Evolutionary conservation across 2,113 vertebrate species (phyloP), one percentile per base, ranked within the genome.

Genomic region (Alligator sinensis): DNA sequence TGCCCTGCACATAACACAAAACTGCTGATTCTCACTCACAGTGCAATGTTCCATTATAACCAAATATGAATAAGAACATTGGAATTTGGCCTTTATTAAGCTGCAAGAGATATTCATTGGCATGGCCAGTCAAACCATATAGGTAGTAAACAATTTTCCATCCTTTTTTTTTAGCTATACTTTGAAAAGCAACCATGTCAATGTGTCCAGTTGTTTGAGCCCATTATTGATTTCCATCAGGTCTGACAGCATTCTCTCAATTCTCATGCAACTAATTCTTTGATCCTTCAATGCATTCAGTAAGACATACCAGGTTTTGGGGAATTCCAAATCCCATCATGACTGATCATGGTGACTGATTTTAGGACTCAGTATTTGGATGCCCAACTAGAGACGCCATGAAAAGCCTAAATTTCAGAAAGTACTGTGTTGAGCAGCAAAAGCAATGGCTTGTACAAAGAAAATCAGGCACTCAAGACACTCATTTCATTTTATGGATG

Each of bases 131-230:
- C 66, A 74, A 60, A 84, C 11, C 25, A 85, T 54, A 57, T 58
- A 83, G 66, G 25, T 72, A 95, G 88, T 61, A 61, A 92, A 24
- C 19, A 55, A 24, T 88, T 93, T 85, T 93, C 47, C 11, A 63
- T 60, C 68, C 70, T 89, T 85, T 87, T 92, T 92, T 66, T 68
- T 85, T 88, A 90, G 80, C 62, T 89, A 60, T 21, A 87, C 18
- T 87, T 77, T 13, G 47, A 47, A 47, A 47, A 47, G 6, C 47
- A 47, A 47, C 47, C 47, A 47, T 47, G 47, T 6, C 47, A 47
- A 47, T 47, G 47, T 47, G 47, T 47, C 47, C 47, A 7, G 7
- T 47, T 47, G 47, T 47, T 47, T 47, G 47, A 47, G 7, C 47
- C 47, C 47, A 47, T 47, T 47, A 47, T 47, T 47, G 47, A 47